A percentile compares a stretch with the other conserved stretches of the same genome.
These are phyloP conservation scores for Selenia dentaria DNA, from an alignment of 2,888 invertebrate species.

Conservation along the genomic window DNA sequence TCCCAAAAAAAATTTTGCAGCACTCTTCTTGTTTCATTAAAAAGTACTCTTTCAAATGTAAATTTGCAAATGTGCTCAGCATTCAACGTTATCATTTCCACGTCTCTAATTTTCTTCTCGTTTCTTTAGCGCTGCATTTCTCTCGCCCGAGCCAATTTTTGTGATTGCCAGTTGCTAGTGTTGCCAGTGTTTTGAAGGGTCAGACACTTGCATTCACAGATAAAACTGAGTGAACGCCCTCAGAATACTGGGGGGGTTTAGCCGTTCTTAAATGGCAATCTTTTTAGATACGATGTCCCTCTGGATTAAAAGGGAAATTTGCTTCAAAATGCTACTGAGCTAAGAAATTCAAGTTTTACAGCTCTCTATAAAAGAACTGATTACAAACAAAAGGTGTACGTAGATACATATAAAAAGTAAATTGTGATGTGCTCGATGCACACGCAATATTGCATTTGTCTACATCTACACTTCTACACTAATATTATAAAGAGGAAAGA, in stretches of 20 bases:
- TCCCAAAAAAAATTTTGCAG: too few species aligned
- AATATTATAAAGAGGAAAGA: too few species aligned
- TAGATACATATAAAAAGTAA: too few species aligned
- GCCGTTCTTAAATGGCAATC: conserved; percentile 31
- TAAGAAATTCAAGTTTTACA: too few species aligned
- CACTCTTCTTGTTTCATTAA: not conserved
- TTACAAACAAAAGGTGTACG: too few species aligned
- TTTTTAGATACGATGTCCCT: conserved; percentile 21
- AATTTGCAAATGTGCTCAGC: conserved; percentile 20
- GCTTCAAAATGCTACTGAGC: too few species aligned
- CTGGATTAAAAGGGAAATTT: conserved; percentile 30
- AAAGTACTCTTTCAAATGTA: conserved; percentile 19
- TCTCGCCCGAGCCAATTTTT: conserved; percentile 21
- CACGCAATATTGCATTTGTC: too few species aligned
- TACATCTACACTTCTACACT: too few species aligned
- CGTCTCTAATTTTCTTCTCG: conserved; percentile 22
- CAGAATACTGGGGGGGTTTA: conserved; percentile 29
- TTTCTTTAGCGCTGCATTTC: conserved; percentile 17
- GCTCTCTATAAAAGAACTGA: too few species aligned
- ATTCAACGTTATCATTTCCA: conserved; percentile 24
- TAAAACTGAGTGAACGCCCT: conserved; percentile 31
- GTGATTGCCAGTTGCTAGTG: conserved; percentile 18
- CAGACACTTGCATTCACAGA: conserved; percentile 24
- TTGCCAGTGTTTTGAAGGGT: conserved; percentile 7
- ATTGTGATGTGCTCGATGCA: too few species aligned